These are phyloP conservation scores for Andrena flavipes DNA, from an alignment of 2,888 invertebrate species.

Conservation along the genomic window DNA sequence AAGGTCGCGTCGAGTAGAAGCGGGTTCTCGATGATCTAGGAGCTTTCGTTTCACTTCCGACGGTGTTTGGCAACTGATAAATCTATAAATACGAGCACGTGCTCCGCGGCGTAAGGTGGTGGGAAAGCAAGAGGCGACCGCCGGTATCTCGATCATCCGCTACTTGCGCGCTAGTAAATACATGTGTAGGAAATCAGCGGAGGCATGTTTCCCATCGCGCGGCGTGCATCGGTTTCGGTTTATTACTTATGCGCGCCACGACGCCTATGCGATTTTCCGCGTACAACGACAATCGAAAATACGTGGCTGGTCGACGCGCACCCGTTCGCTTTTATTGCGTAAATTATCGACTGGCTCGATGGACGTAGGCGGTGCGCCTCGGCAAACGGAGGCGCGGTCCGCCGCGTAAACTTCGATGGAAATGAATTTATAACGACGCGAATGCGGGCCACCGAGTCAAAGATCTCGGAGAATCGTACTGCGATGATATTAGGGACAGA, in stretches of 20 bases:
- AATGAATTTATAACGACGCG: slow-evolving; percentile 22
- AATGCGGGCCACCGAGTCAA: background rate
- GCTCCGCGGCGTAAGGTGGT: slow-evolving; percentile 1
- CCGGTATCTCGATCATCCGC: slow-evolving; percentile 43
- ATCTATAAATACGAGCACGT: slow-evolving; percentile 59
- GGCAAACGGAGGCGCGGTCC: slow-evolving; percentile 33
- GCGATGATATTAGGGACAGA: too few relatives aligned
- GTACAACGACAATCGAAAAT: slow-evolving; percentile 36
- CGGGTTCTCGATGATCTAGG: slow-evolving; percentile 22
- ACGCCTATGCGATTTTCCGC: slow-evolving; percentile 28
- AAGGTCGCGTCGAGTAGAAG: background rate
- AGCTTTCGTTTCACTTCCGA: slow-evolving; percentile 12
- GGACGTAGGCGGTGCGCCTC: slow-evolving; percentile 17
- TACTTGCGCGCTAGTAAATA: slow-evolving; percentile 1
- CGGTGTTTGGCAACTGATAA: slow-evolving; percentile 46
- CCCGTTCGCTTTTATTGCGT: slow-evolving; percentile 44
- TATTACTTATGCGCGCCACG: slow-evolving; percentile 10
- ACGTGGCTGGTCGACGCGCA: slow-evolving; percentile 22
- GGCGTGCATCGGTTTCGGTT: slow-evolving; percentile 40
- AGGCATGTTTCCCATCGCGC: slow-evolving; percentile 30
- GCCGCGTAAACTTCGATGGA: background rate
- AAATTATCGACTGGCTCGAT: slow-evolving; percentile 36
- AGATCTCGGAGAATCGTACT: background rate
- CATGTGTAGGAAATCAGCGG: slow-evolving; percentile 10
- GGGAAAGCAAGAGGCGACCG: slow-evolving; percentile 7